phyloP scores from a whole-genome alignment of 2,113 vertebrate species.

The Cranoglanis bouderius region DNA sequence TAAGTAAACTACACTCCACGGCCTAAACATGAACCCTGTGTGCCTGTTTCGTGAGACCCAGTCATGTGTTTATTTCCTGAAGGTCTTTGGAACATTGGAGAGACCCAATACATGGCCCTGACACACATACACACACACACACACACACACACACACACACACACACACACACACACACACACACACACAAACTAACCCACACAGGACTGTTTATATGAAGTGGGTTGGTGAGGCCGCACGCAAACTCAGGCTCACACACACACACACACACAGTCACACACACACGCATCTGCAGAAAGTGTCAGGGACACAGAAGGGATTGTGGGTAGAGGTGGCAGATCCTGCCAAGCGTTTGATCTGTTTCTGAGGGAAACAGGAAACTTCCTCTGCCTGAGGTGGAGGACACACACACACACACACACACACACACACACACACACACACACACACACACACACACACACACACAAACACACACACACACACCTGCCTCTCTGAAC shows the following conservation, averaged over 20 bases:
- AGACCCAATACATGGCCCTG: slow-evolving; percentile 6
- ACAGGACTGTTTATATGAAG: slow-evolving; percentile 21
- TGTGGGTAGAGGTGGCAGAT: slow-evolving; percentile 49
- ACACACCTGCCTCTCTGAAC: not conserved
- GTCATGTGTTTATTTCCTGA: slow-evolving; percentile 47
- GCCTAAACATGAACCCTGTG: not conserved
- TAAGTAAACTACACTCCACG: no score
- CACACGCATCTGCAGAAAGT: slow-evolving; percentile 55
- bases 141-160: slow-evolving; percentile 18
- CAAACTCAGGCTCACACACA: slow-evolving; percentile 16
- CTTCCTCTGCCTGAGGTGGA: slow-evolving; percentile 66
- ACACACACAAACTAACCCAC: slow-evolving; percentile 3
- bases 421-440: slow-evolving; percentile 41
- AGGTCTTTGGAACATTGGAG: slow-evolving; percentile 40
- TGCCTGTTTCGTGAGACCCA: slow-evolving; percentile 42
- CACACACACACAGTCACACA: slow-evolving; percentile 36
- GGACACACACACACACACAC: slow-evolving; percentile 2
- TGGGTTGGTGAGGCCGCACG: slow-evolving; percentile 7
- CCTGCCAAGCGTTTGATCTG: slow-evolving; percentile 68
- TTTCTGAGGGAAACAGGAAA: slow-evolving; percentile 69
- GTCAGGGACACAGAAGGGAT: slow-evolving; percentile 46
- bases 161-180: not conserved
- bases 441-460: slow-evolving; percentile 24
- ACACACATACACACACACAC: slow-evolving; percentile 18
- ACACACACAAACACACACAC: slow-evolving; percentile 22